A percentile compares a stretch with the other conserved stretches of the same genome.
Evolutionary conservation across 2,797 vertebrate genomes (phyloP).

Genomic region (Morelia viridis): DNA sequence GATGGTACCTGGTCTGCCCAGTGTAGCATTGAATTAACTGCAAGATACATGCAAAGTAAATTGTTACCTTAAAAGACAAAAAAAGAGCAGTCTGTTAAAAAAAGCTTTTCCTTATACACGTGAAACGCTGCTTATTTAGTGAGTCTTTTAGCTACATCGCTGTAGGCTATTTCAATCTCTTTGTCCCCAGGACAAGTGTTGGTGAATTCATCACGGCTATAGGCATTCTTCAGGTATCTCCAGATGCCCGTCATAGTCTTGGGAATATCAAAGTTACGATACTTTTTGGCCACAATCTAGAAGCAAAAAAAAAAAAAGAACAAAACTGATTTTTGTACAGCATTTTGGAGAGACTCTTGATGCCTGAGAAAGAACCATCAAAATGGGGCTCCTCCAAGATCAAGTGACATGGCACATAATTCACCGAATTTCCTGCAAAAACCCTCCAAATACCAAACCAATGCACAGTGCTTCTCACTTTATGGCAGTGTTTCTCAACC

Average conservation of each 20-base stretch:
- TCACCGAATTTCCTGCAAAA: background rate
- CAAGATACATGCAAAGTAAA: slow-evolving; percentile 71
- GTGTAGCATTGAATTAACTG: slow-evolving; percentile 70
- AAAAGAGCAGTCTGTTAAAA: slow-evolving; percentile 76
- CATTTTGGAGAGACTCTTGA: background rate
- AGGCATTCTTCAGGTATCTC: slow-evolving; percentile 94
- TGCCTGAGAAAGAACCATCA: background rate
- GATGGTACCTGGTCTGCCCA: slow-evolving; percentile 71
- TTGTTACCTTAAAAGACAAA: slow-evolving; percentile 61
- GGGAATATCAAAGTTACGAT: slow-evolving; percentile 93
- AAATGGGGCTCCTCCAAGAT: background rate
- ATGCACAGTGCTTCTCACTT: background rate
- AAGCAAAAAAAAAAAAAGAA: slow-evolving; percentile 31
- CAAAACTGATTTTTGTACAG: background rate
- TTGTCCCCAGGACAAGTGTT: slow-evolving; percentile 97
- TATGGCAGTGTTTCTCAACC: background rate
- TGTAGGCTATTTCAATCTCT: slow-evolving; percentile 97
- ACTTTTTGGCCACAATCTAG: slow-evolving; percentile 96
- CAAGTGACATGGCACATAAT: background rate
- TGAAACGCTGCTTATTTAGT: slow-evolving; percentile 82
- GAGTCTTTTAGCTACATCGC: slow-evolving; percentile 95
- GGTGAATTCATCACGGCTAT: slow-evolving; percentile 94
- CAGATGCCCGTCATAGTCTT: slow-evolving; percentile 92
- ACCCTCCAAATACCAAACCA: background rate
- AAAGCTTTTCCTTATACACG: slow-evolving; percentile 64